These are phyloP conservation scores for Hypercompe scribonia DNA, from an alignment of 2,888 invertebrate species.

Conservation along the genomic window DNA sequence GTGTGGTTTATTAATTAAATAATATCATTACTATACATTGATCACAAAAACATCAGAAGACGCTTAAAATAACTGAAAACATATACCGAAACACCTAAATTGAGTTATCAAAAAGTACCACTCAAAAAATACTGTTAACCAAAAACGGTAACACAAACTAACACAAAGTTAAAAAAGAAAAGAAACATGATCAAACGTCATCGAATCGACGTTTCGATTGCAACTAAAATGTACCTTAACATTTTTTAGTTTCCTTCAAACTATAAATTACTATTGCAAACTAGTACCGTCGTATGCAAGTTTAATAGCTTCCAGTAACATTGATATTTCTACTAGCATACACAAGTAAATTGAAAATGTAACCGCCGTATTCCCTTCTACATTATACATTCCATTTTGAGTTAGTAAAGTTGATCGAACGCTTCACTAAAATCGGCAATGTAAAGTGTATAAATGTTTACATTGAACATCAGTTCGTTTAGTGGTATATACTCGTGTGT, in stretches of 20 bases:
- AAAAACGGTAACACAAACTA: constrained; percentile 25
- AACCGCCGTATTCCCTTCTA: neutral
- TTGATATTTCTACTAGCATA: constrained; percentile 39
- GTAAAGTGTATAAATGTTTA: neutral
- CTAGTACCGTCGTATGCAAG: constrained; percentile 64
- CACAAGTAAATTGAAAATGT: neutral
- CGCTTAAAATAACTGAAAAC: neutral
- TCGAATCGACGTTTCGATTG: constrained; percentile 40
- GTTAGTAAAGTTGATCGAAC: neutral
- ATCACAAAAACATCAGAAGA: neutral
- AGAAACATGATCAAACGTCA: constrained; percentile 17
- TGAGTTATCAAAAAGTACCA: constrained; percentile 12
- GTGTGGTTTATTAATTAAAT: neutral
- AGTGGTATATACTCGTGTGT: constrained; percentile 42
- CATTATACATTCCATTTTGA: constrained; percentile 15
- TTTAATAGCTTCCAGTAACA: constrained; percentile 66
- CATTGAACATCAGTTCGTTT: neutral
- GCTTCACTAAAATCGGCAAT: constrained; percentile 1
- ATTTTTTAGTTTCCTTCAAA: constrained; percentile 68
- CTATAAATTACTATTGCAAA: constrained; percentile 78
- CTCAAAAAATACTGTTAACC: constrained; percentile 16
- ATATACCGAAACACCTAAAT: neutral
- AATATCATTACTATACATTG: neutral
- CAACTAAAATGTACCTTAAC: constrained; percentile 55
- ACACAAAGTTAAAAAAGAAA: constrained; percentile 11